Percentiles rank a stretch among this genome's conserved stretches.
These are phyloP conservation scores for Papilio protenor DNA, from an alignment of 2,888 invertebrate species.

Conservation along the genomic window DNA sequence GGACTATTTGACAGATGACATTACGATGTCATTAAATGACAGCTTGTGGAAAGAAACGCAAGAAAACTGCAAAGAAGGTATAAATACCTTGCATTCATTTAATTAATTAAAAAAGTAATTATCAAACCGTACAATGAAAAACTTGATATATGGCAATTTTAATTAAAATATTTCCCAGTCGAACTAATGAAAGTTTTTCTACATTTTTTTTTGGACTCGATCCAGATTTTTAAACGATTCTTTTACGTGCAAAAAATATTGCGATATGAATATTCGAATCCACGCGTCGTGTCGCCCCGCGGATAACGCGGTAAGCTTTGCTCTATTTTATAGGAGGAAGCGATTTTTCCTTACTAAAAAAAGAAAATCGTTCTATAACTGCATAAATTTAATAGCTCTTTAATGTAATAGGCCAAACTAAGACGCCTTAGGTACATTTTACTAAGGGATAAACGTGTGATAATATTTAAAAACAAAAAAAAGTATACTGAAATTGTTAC, in stretches of 20 bases:
- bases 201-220: conserved; percentile 62
- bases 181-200: conserved; percentile 59
- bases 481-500: no score
- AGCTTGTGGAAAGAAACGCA: conserved; percentile 40
- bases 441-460: no score
- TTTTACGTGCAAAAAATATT: conserved; percentile 61
- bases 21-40: conserved; percentile 53
- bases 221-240: conserved; percentile 74
- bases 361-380: background rate
- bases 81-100: background rate
- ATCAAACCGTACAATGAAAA: conserved; percentile 38
- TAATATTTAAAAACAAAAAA: no score
- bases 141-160: conserved; percentile 64
- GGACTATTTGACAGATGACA: conserved; percentile 51
- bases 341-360: conserved; percentile 15
- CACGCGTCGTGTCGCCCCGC: conserved; percentile 70
- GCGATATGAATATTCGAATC: conserved; percentile 76
- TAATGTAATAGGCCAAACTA: background rate
- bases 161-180: conserved; percentile 56
- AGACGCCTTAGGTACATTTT: background rate
- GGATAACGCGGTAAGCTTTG: conserved; percentile 53
- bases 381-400: background rate
- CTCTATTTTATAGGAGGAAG: conserved; percentile 50
- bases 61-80: background rate
- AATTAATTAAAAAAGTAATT: conserved; percentile 16